Evolutionary conservation across 2,797 vertebrate genomes (phyloP), one percentile per base, ranked within the genome.

Genomic region (Galagoides demidoff): DNA sequence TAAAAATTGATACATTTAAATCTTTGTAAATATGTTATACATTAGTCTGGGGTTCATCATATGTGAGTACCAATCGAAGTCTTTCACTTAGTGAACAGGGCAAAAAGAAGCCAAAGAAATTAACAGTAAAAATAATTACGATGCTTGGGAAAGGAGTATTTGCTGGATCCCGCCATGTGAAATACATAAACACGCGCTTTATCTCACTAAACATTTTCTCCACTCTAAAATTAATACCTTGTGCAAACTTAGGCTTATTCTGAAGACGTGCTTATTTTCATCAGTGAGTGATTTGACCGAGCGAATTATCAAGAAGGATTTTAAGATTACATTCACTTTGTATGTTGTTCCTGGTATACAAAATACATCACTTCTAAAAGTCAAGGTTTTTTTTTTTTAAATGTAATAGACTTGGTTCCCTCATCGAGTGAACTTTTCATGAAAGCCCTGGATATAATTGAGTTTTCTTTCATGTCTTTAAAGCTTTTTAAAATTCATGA

Each of bases 401-500:
- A 95, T 95, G 96, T 96, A 97, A 97, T 94, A 94, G 86, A 86
- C 77, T 98, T 96, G 89, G 95, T 97, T 98, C 85, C 95, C 88
- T 71, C 93, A 71, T 92, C 97, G 76, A 98, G 95, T 95, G 97
- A 99, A 98, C 97, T 97, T 97, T 97, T 92, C 96, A 98, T 98
- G 97, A 98, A 98, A 98, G 98, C 96, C 34, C 5, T 92, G 92
- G 82, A 96, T 98, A 98, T 98, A 98, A 98, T 96, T 98, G 98
- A 98, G 97, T 98, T 98, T 98, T 98, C 98, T 98, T 98, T 98
- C 98, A 98, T 98, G 98, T 98, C 97, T 97, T 98, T 98, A 98
- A 98, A 97, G 97, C 98, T 98, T 98, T 98, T 98, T 98, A 98
- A 98, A 99, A 98, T 98, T 98, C 98, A 99, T 99, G 98, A 97